Base-by-base conservation (phyloP, 2,113 vertebrate species). In the Mastomys coucha region DNA sequence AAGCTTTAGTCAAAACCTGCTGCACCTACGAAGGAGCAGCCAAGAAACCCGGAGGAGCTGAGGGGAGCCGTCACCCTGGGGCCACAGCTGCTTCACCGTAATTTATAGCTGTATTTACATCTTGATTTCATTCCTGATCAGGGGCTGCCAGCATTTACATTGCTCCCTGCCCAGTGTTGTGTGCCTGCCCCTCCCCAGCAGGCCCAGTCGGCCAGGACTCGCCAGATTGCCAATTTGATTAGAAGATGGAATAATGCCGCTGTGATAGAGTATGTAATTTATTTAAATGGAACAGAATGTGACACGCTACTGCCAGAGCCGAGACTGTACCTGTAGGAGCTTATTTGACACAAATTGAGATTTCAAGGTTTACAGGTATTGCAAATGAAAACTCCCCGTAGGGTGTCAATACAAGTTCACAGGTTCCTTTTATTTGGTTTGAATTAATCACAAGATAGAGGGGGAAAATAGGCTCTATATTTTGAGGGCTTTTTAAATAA, bases 401-500 rank as follows among this genome's bases (percentile, higher is more conserved):
- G 91, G 95, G 67, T 49, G 67, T 92, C 96, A 70, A 39, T 58
- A 75, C 89, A 56, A 72, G 95, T 36, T 56, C 78, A 60, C 11
- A 10, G 89, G 63, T 60, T 88, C 73, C 92, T 78, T 94, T 93
- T 91, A 94, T 92, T 96, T 60, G 72, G 69, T 39, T 95, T 90
- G 80, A 96, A 96, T 96, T 97, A 93, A 96, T 96, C 95, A 78
- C 63, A 73, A 96, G 72, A 86, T 22, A 31, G 87, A 45, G 42
- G 42, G 51, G 42, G 49, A 31, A 76, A 93, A 85, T 49, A 72
- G 33, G 36, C 84, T 88, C 91, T 96, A 60, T 70, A 89, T 97
- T 95, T 77, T 92, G 88, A 97, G 91, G 94, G 69, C 70, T 94
- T 96, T 95, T 91, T 88, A 91, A 97, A 94, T 95, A 93, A 94